Evolutionary conservation across 2,113 vertebrate genomes (phyloP).

Genomic region (Gorilla gorilla): DNA sequence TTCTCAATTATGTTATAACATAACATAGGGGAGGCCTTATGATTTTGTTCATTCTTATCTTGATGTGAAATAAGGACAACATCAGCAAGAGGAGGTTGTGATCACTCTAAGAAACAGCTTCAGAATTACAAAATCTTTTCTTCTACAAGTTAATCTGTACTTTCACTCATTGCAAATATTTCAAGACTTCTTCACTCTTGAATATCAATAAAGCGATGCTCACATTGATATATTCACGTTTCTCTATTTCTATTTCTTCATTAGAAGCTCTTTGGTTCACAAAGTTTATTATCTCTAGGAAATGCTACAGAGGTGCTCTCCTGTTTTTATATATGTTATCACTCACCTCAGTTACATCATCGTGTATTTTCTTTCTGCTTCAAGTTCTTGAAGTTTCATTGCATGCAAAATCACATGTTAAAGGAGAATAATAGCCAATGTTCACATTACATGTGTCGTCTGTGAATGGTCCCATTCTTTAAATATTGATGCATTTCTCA

Average conservation of each 20-base stretch:
- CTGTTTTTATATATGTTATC: background rate
- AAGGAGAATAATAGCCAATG: background rate
- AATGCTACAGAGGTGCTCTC: background rate
- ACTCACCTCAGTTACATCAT: background rate
- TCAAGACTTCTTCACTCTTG: background rate
- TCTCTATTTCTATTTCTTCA: background rate
- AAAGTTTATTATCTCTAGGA: background rate
- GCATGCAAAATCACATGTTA: background rate
- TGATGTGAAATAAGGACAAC: background rate
- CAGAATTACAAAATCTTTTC: background rate
- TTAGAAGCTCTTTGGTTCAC: background rate
- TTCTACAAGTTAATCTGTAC: background rate
- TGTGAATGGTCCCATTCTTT: background rate
- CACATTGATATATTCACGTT: background rate
- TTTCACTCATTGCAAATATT: background rate
- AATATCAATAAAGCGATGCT: background rate
- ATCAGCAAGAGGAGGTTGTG: background rate
- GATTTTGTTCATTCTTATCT: background rate
- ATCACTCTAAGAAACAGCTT: background rate
- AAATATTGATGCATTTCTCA: background rate
- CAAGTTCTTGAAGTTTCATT: background rate
- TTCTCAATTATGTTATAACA: background rate
- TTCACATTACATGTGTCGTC: background rate
- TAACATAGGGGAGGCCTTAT: accelerated
- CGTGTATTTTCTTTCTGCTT: background rate